phyloP scores from a whole-genome alignment of 2,888 invertebrate species.

The Conistra vaccinii region DNA sequence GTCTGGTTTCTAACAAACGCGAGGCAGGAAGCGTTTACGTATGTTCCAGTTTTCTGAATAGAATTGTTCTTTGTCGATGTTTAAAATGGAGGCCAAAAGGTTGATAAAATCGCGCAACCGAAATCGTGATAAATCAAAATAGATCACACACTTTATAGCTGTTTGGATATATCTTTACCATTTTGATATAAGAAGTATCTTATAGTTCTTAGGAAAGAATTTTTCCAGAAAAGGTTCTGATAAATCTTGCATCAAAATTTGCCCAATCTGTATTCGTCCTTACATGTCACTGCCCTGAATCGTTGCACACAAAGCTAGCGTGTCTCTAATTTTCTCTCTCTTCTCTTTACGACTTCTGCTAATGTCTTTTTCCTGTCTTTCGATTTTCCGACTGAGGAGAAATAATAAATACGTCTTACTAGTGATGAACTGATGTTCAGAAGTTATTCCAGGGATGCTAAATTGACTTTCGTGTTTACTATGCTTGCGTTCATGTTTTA shows the following conservation, averaged over 20 bases:
- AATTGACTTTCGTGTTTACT: slow-evolving; percentile 52
- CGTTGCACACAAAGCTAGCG: slow-evolving; percentile 26
- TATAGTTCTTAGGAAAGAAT: neutral
- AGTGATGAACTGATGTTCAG: slow-evolving; percentile 51
- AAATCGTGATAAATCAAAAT: neutral
- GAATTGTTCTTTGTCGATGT: slow-evolving; percentile 18
- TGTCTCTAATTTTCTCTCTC: slow-evolving; percentile 25
- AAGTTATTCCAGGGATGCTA: slow-evolving; percentile 43
- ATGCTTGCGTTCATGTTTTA: slow-evolving; percentile 51
- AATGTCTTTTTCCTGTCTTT: slow-evolving; percentile 58
- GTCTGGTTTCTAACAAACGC: slow-evolving; percentile 48
- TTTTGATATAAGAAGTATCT: no score
- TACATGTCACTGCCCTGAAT: slow-evolving; percentile 4
- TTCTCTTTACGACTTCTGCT: slow-evolving; percentile 39
- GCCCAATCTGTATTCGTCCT: neutral
- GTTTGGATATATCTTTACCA: no score
- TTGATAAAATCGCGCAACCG: neutral
- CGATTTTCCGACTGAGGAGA: slow-evolving; percentile 17
- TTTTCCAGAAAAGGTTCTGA: neutral
- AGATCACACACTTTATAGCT: neutral
- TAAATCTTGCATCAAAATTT: neutral
- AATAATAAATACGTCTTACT: slow-evolving; percentile 39
- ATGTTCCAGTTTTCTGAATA: slow-evolving; percentile 38
- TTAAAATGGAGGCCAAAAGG: neutral
- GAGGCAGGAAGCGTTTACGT: slow-evolving; percentile 15